These are phyloP conservation scores for Ichneumoninae sp. DNA, from an alignment of 2,888 invertebrate genomes.

Conservation along the genomic window DNA sequence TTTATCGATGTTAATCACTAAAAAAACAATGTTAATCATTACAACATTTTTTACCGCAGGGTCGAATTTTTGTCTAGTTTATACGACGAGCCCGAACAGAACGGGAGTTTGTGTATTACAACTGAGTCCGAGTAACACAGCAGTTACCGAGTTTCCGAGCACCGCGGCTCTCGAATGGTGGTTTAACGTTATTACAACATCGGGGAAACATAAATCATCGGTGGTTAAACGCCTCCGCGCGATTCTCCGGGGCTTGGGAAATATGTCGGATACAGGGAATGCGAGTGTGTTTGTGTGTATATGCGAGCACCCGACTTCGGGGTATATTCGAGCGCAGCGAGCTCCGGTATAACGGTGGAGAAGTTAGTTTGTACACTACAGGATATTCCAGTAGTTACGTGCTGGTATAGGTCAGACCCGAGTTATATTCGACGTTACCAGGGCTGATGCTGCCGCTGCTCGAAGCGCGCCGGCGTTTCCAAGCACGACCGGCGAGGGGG, in stretches of 20 bases:
- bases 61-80: not conserved
- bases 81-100: not conserved
- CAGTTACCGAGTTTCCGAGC: constrained; percentile 50
- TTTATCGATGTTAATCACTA: no score
- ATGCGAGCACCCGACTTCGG: not conserved
- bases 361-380: constrained; percentile 59
- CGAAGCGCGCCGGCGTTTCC: not conserved
- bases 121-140: constrained; percentile 50
- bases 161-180: constrained; percentile 6
- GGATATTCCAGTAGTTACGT: constrained; percentile 61
- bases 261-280: constrained; percentile 29
- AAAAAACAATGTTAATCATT: no score
- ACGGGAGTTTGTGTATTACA: constrained; percentile 40
- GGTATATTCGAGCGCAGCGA: not conserved
- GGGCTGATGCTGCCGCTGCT: not conserved
- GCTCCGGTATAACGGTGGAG: constrained; percentile 35
- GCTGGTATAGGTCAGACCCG: constrained; percentile 41
- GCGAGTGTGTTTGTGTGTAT: not conserved
- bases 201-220: constrained; percentile 66
- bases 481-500: constrained; percentile 28
- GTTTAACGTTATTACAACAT: constrained; percentile 66
- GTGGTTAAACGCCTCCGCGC: constrained; percentile 60
- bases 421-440: constrained; percentile 15
- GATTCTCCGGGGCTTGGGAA: constrained; percentile 33
- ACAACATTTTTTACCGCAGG: no score